A percentile compares a stretch with the other conserved stretches of the same genome.
Evolutionary conservation across 2,797 vertebrate species (phyloP).

Genomic region (Eleutherodactylus coqui): DNA sequence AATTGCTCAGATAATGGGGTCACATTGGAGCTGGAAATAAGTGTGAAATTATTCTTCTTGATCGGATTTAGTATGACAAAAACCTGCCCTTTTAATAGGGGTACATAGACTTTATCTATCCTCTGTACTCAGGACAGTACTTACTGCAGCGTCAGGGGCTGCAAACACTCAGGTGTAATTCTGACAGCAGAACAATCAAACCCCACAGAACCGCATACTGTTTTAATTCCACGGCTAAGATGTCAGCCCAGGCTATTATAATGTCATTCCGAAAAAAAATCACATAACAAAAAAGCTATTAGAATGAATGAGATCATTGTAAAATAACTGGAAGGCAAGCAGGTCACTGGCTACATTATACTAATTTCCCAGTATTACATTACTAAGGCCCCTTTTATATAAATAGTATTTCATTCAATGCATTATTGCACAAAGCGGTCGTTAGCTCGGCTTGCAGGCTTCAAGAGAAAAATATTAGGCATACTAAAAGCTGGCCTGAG

Average conservation of each 20-base stretch:
- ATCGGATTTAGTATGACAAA: too few species aligned
- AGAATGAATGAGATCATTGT: conserved; percentile 44
- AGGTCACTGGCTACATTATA: conserved; percentile 5
- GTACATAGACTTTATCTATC: too few species aligned
- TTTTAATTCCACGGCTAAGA: conserved; percentile 22
- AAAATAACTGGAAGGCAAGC: conserved; percentile 10
- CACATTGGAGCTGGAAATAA: too few species aligned
- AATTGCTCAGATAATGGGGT: too few species aligned
- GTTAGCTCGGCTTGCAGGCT: background rate
- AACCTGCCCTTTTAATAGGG: too few species aligned
- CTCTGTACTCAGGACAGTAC: background rate
- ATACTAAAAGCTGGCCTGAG: conserved; percentile 1
- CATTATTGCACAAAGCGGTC: conserved; percentile 9
- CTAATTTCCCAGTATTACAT: conserved; percentile 4
- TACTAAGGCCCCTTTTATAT: conserved; percentile 19
- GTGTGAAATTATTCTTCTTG: too few species aligned
- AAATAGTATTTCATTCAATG: conserved; percentile 29
- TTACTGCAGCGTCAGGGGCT: background rate
- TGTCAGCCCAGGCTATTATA: conserved; percentile 36
- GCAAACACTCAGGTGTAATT: background rate
- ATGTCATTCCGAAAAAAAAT: conserved; percentile 20
- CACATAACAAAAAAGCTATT: conserved; percentile 36
- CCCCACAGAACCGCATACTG: background rate
- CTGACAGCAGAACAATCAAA: conserved; percentile 13
- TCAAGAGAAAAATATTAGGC: background rate